phyloP scores from a whole-genome alignment of 2,113 vertebrate species.

The Pelusios castaneus region DNA sequence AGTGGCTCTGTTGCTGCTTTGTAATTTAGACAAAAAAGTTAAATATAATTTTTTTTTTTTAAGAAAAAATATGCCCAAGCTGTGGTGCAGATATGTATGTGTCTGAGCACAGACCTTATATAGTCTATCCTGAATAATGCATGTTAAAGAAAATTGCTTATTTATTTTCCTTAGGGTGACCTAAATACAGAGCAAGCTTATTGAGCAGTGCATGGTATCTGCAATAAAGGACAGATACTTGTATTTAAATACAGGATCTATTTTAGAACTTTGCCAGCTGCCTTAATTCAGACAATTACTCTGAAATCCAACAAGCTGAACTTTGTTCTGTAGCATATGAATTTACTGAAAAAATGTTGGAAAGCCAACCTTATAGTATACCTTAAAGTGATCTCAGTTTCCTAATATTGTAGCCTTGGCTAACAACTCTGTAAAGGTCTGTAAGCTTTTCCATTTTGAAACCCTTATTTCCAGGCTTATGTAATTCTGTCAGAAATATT shows the following conservation, averaged over 20 bases:
- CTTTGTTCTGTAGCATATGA: not conserved
- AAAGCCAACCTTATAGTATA: not conserved
- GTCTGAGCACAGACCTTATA: not conserved
- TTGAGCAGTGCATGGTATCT: not conserved
- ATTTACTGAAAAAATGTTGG: not conserved
- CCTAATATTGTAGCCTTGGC: not conserved
- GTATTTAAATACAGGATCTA: not conserved
- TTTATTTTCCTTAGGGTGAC: not conserved
- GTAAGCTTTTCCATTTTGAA: conserved; percentile 32
- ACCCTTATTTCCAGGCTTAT: not conserved
- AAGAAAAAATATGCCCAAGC: not conserved
- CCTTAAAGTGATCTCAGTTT: not conserved
- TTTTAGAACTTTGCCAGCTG: not conserved
- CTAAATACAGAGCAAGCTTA: conserved; percentile 1
- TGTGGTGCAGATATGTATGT: not conserved
- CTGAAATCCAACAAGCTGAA: not conserved
- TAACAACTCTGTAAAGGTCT: not conserved
- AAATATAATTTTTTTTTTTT: not conserved
- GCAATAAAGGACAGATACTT: conserved; percentile 6
- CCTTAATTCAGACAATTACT: not conserved
- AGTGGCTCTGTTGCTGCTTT: too few species aligned
- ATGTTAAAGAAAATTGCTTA: not conserved
- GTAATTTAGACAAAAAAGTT: too few species aligned
- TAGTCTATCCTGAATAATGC: not conserved
- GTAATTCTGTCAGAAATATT: conserved; percentile 1